These are phyloP conservation scores for Steatornis caripensis DNA, from an alignment of 2,113 vertebrate genomes.

Conservation along the genomic window DNA sequence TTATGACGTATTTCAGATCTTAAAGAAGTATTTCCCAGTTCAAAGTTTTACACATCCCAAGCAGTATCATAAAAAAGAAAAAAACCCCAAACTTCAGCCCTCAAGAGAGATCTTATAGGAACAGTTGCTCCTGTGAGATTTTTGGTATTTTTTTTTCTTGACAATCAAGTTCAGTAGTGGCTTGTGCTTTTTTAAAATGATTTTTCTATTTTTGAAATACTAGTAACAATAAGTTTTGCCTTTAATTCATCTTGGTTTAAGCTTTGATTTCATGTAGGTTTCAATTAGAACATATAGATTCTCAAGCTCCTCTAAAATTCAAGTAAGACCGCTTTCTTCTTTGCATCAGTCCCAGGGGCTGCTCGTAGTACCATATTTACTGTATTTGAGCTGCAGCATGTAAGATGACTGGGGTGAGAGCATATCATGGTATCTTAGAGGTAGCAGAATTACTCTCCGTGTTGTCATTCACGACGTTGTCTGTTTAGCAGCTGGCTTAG, in stretches of 20 bases:
- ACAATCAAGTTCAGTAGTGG: not conserved
- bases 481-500: not conserved
- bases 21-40: not conserved
- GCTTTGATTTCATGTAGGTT: not conserved
- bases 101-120: not conserved
- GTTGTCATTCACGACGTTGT: not conserved
- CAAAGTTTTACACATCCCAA: not conserved
- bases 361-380: not conserved
- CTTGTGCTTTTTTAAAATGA: not conserved
- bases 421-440: not conserved
- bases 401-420: not conserved
- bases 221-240: not conserved
- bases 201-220: not conserved
- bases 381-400: not conserved
- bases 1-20: not conserved
- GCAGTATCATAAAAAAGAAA: not conserved
- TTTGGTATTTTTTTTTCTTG: not conserved
- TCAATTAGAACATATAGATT: not conserved
- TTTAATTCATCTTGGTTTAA: not conserved
- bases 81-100: not conserved
- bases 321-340: not conserved
- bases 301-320: not conserved
- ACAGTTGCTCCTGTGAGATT: not conserved
- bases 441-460: not conserved
- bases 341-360: not conserved